Evolutionary conservation across 1,140 invertebrate species (phyloP).

Genomic region (Drosophila bipectinata): DNA sequence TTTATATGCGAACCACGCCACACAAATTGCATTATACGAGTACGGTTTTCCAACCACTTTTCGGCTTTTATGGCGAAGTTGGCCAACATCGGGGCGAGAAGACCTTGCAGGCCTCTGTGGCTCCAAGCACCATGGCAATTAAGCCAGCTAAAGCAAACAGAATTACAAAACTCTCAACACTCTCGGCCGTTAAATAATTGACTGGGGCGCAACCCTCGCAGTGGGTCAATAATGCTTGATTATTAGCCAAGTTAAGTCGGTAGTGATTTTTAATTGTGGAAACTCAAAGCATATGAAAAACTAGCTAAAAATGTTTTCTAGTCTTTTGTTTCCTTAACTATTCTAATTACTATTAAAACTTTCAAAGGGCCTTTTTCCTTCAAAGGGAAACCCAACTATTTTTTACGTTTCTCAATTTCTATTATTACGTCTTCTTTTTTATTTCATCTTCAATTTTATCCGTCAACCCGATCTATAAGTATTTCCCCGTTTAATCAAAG

Average conservation of each 20-base stretch:
- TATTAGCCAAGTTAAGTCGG: constrained; percentile 9
- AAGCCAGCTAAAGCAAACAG: constrained; percentile 37
- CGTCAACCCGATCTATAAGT: neutral
- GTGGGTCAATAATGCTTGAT: constrained; percentile 34
- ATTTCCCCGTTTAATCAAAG: constrained; percentile 8
- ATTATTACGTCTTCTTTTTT: neutral
- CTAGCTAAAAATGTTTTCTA: neutral
- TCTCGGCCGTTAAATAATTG: constrained; percentile 37
- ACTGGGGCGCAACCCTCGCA: constrained; percentile 17
- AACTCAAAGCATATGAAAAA: neutral
- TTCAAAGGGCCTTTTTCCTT: too few species aligned
- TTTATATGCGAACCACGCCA: constrained; percentile 53
- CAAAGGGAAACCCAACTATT: too few species aligned
- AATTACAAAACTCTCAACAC: constrained; percentile 36
- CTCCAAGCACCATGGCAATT: constrained; percentile 31
- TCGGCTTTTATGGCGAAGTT: constrained; percentile 56
- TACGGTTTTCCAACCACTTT: constrained; percentile 36
- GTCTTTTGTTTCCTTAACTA: neutral
- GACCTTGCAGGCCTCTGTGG: constrained; percentile 59
- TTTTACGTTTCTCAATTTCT: too few species aligned
- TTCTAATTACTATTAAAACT: neutral
- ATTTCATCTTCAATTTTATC: neutral
- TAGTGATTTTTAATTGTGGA: constrained; percentile 4
- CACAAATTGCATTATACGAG: constrained; percentile 37
- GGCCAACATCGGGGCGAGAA: constrained; percentile 65